Evolutionary conservation across 2,888 invertebrate genomes (phyloP).

Genomic region (Muschampia plurimacula): DNA sequence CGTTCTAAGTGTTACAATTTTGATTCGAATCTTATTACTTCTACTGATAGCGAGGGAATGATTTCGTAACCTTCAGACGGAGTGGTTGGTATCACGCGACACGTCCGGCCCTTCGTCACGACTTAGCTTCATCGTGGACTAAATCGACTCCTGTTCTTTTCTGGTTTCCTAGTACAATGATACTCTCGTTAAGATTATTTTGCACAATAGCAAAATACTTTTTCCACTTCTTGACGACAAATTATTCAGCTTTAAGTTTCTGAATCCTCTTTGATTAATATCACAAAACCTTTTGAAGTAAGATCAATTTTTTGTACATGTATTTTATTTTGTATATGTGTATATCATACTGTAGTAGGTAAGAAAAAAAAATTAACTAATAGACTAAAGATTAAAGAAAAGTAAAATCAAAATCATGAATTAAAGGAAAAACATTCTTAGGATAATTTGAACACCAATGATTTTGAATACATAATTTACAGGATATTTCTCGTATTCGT

Average conservation of each 20-base stretch:
- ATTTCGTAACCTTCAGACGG: conserved; percentile 55
- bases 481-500: background rate
- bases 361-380: too few relatives aligned
- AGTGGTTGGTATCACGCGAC: conserved; percentile 63
- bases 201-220: too few relatives aligned
- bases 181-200: background rate
- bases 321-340: too few relatives aligned
- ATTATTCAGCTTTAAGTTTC: too few relatives aligned
- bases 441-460: background rate
- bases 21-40: conserved; percentile 49
- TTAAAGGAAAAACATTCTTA: too few relatives aligned
- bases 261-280: too few relatives aligned
- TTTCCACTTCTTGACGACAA: too few relatives aligned
- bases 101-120: conserved; percentile 51
- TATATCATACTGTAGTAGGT: too few relatives aligned
- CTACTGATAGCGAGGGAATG: conserved; percentile 51
- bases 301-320: too few relatives aligned
- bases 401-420: too few relatives aligned
- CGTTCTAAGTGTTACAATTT: conserved; percentile 39
- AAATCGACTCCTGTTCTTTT: conserved; percentile 40
- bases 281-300: too few relatives aligned
- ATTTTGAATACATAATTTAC: background rate
- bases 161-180: conserved; percentile 22
- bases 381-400: too few relatives aligned
- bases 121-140: conserved; percentile 50